Base-by-base conservation (phyloP, 2,797 vertebrate genomes). In the Pygocentrus nattereri region DNA sequence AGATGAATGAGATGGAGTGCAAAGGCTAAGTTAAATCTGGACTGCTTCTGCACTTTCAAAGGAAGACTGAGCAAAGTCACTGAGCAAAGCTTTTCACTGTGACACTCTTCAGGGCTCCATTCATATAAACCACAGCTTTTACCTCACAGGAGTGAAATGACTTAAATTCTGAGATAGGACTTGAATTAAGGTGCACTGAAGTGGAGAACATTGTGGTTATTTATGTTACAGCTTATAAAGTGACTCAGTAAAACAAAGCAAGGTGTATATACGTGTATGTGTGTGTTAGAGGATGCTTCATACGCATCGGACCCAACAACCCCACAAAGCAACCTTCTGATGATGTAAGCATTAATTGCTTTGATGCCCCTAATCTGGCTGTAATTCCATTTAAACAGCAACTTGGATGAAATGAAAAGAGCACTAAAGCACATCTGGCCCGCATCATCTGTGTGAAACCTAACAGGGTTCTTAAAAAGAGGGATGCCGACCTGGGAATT, bases 1-100 rank as follows among this genome's bases (percentile, higher is more conserved):
- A 93, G 93, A 95, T 91, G 92, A 94, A 94, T 93, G 93, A 93
- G 86, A 87, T 89, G 81, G 88, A 44, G 89, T 44, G 88, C 88
- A 88, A 91, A 92, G 89, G 92, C 89, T 90, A 92, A 89, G 83
- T 92, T 90, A 93, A 90, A 93, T 91, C 92, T 92, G 89, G 68
- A 76, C 90, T 77, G 87, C 89, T 89, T 90, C 84, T 84, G 89
- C 71, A 86, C 88, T 91, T 89, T 89, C 90, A 87, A 85, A 87
- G 89, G 78, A 82, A 85, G 88, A 85, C 82, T 86, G 89, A 86
- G 88, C 90, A 90, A 91, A 93, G 91, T 92, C 90, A 92, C 25
- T 15, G 19, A 68, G 44, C 31, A 41, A 73, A 59, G 19, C 27
- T 44, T 49, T 49, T 71, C 30, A 74, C 47, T 56, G 50, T 70